Percentiles rank a stretch among this genome's conserved stretches.
Conservation (phyloP, 1,140 invertebrate genomes). For the Zaprionus davidi region DNA sequence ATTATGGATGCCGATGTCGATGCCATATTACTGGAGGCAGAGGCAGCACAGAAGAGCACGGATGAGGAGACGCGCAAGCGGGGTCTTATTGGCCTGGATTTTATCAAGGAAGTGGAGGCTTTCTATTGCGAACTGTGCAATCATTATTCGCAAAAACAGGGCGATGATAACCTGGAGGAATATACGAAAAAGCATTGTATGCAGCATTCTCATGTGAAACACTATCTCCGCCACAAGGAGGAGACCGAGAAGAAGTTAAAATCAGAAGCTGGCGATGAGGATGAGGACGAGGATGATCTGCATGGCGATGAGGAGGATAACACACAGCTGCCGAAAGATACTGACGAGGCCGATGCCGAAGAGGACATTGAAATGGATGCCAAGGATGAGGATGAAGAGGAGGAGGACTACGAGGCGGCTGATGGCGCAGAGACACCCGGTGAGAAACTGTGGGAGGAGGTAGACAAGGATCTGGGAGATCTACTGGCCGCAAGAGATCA, state of each 20-base stretch:
- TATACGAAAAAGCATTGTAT: slow-evolving; percentile 89
- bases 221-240: slow-evolving; percentile 90
- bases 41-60: slow-evolving; percentile 86
- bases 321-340: slow-evolving; percentile 37
- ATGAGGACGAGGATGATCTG: slow-evolving; percentile 33
- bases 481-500: slow-evolving; percentile 88
- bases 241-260: slow-evolving; percentile 87
- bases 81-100: slow-evolving; percentile 90
- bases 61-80: slow-evolving; percentile 88
- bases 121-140: slow-evolving; percentile 90
- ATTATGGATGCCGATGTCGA: slow-evolving; percentile 80
- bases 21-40: slow-evolving; percentile 72
- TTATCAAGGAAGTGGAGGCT: slow-evolving; percentile 90
- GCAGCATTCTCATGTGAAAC: slow-evolving; percentile 88
- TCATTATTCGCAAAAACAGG: slow-evolving; percentile 88
- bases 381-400: slow-evolving; percentile 77
- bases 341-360: slow-evolving; percentile 51
- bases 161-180: slow-evolving; percentile 86
- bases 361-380: slow-evolving; percentile 86
- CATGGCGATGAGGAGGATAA: slow-evolving; percentile 39
- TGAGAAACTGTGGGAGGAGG: slow-evolving; percentile 90
- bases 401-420: slow-evolving; percentile 53
- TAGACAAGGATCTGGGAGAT: slow-evolving; percentile 90
- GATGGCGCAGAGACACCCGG: slow-evolving; percentile 86
- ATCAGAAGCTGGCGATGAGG: slow-evolving; percentile 67